A percentile compares a stretch with the other conserved stretches of the same genome.
Conservation (phyloP, 2,888 invertebrate genomes). For the Agrotis segetum region DNA sequence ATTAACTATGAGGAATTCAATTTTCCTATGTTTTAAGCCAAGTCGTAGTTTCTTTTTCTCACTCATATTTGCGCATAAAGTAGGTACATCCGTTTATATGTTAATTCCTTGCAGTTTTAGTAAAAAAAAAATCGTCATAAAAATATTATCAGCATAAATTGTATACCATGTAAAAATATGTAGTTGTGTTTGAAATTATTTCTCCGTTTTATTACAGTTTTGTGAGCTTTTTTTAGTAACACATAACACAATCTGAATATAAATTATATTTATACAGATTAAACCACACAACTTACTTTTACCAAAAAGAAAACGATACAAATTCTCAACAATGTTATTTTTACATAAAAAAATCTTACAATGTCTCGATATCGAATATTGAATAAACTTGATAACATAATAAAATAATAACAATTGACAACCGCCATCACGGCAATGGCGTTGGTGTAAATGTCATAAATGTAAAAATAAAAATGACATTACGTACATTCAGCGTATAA, state of each 20-base stretch:
- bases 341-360: constrained; percentile 10
- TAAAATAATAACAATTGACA: constrained; percentile 66
- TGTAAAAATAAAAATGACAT: constrained; percentile 70
- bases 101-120: too few species aligned
- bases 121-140: too few species aligned
- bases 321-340: neutral
- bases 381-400: constrained; percentile 39
- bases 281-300: neutral
- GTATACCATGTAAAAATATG: too few species aligned
- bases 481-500: constrained; percentile 69
- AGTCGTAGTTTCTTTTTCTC: too few species aligned
- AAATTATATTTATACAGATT: too few species aligned
- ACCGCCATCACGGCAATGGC: constrained; percentile 62
- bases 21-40: too few species aligned
- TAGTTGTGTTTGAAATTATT: neutral
- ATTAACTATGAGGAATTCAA: too few species aligned
- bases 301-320: neutral
- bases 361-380: constrained; percentile 22
- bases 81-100: too few species aligned
- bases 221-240: neutral
- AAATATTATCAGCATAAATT: too few species aligned
- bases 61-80: too few species aligned
- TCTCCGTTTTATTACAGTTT: neutral
- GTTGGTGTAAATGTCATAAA: constrained; percentile 67
- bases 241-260: too few species aligned